Evolutionary conservation across 2,797 vertebrate genomes (phyloP).

Genomic region (Spinus pinus): DNA sequence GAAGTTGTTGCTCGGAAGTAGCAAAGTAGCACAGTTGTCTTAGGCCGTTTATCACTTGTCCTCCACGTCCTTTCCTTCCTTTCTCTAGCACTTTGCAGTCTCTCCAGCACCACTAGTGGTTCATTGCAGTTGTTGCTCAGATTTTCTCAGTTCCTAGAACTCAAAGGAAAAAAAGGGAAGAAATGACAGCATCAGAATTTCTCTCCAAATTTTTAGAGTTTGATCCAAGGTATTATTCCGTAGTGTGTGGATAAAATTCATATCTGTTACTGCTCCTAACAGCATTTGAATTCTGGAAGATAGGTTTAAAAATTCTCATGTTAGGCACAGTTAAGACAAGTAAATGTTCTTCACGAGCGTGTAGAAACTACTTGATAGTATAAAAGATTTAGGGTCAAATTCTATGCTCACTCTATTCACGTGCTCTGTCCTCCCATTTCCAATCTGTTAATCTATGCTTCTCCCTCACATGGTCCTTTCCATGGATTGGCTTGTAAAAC

Average conservation of each 20-base stretch:
- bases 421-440: background rate
- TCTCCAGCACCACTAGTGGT: background rate
- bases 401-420: background rate
- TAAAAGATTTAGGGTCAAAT: background rate
- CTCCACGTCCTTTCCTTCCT: background rate
- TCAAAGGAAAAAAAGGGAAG: background rate
- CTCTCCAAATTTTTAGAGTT: background rate
- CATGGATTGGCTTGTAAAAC: background rate
- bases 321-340: background rate
- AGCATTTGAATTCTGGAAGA: background rate
- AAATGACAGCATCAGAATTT: background rate
- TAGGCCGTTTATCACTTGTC: background rate
- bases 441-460: background rate
- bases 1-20: background rate
- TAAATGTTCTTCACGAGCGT: background rate
- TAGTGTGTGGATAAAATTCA: accelerated
- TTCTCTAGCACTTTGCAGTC: background rate
- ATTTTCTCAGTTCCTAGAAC: background rate
- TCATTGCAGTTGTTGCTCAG: background rate
- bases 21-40: background rate
- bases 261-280: background rate
- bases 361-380: background rate
- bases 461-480: background rate
- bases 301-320: background rate
- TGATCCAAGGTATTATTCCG: background rate